phyloP scores from a whole-genome alignment of 2,888 invertebrate genomes.

The Pristionchus exspectatus region DNA sequence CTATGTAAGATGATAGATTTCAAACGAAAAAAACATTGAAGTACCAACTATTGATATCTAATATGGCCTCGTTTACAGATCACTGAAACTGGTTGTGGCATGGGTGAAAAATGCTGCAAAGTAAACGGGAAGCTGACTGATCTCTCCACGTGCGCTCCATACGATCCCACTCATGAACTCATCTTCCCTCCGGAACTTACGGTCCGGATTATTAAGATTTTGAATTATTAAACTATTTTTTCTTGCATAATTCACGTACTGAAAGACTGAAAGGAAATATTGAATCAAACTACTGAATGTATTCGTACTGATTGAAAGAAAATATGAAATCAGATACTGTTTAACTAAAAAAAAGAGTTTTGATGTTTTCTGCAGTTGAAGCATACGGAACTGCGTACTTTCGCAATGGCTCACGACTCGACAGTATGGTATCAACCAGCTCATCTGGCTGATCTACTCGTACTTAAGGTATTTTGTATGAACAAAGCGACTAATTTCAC shows the following conservation, averaged over 20 bases:
- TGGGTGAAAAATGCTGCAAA: constrained; percentile 75
- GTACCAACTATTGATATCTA: background rate
- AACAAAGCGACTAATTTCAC: background rate
- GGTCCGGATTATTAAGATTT: constrained; percentile 58
- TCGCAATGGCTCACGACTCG: constrained; percentile 60
- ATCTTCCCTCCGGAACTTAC: constrained; percentile 92
- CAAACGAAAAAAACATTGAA: background rate
- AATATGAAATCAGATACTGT: constrained; percentile 47
- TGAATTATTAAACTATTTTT: background rate
- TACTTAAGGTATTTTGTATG: constrained; percentile 18
- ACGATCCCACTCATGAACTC: constrained; percentile 89
- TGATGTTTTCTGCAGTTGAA: constrained; percentile 60
- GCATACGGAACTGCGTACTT: constrained; percentile 63
- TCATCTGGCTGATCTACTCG: constrained; percentile 60
- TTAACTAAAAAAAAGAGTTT: background rate
- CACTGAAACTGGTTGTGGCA: constrained; percentile 63
- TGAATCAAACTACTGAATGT: background rate
- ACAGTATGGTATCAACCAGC: constrained; percentile 73
- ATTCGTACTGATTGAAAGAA: constrained; percentile 34
- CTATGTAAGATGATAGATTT: background rate
- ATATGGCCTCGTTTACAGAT: constrained; percentile 43
- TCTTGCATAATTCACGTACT: background rate
- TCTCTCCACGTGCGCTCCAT: constrained; percentile 77
- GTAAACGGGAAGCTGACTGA: constrained; percentile 64
- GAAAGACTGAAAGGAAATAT: constrained; percentile 54